Conservation (phyloP, 2,888 invertebrate genomes). For the Agriopis leucophaearia region DNA sequence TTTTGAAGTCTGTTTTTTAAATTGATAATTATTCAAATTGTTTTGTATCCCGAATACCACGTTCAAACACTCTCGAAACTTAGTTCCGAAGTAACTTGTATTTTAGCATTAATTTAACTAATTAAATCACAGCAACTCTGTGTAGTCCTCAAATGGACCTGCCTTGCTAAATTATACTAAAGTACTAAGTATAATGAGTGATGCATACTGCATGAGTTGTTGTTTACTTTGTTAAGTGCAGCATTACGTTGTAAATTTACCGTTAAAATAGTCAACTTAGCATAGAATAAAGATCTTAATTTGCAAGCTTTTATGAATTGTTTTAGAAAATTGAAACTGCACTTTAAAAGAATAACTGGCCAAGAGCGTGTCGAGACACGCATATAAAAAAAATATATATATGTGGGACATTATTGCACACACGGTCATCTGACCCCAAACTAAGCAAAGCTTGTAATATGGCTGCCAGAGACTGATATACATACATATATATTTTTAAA, state of each 20-base stretch:
- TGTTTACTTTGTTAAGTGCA: slow-evolving; percentile 13
- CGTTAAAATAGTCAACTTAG: background rate
- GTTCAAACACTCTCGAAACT: background rate
- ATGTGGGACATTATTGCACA: too few species aligned
- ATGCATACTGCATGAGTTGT: slow-evolving; percentile 21
- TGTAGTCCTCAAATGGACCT: slow-evolving; percentile 48
- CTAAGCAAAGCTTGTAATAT: too few species aligned
- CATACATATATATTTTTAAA: too few species aligned
- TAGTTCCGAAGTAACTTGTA: slow-evolving; percentile 14
- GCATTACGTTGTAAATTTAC: background rate
- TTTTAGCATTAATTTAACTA: slow-evolving; percentile 25
- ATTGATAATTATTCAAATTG: background rate
- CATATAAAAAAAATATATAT: too few species aligned
- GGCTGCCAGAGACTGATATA: too few species aligned
- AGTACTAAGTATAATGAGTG: slow-evolving; percentile 17
- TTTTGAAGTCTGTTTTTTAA: too few species aligned
- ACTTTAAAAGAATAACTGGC: too few species aligned
- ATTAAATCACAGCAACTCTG: slow-evolving; percentile 26
- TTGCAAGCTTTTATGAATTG: background rate
- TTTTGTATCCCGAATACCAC: background rate
- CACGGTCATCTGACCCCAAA: too few species aligned
- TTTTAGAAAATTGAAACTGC: background rate
- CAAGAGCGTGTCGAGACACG: too few species aligned
- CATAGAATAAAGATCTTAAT: background rate
- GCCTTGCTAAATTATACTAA: slow-evolving; percentile 41